These are phyloP conservation scores for Drosophila picticornis DNA, from an alignment of 2,888 invertebrate species.

Conservation along the genomic window DNA sequence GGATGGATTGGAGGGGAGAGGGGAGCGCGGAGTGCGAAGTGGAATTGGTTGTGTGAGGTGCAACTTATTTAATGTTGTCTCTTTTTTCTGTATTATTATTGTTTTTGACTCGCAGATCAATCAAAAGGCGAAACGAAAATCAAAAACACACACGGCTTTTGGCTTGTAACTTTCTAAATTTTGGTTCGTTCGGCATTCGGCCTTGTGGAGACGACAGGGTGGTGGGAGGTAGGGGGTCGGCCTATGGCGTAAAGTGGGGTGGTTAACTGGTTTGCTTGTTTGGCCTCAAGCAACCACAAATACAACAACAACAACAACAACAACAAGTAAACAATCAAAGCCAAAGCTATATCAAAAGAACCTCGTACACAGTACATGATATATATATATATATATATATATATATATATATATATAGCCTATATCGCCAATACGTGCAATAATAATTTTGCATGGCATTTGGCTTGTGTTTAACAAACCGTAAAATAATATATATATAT, in stretches of 20 bases:
- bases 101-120: not conserved
- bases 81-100: not conserved
- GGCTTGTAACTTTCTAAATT: conserved; percentile 11
- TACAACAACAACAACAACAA: conserved; percentile 11
- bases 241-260: conserved; percentile 17
- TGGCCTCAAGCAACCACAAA: conserved; percentile 52
- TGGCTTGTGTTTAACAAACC: conserved; percentile 30
- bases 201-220: conserved; percentile 1
- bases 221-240: not conserved
- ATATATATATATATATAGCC: not conserved
- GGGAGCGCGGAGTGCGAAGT: too few relatives aligned
- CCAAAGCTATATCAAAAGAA: not conserved
- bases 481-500: not conserved
- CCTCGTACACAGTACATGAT: not conserved
- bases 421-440: not conserved
- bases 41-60: too few relatives aligned
- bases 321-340: conserved; percentile 48
- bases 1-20: not conserved
- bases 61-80: not conserved
- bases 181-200: not conserved
- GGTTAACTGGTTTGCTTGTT: conserved; percentile 40
- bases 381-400: too few relatives aligned
- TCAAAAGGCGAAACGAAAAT: not conserved
- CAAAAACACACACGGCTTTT: not conserved
- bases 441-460: conserved; percentile 2